Evolutionary conservation across 2,797 vertebrate species (phyloP).

Genomic region (Schizothorax lantsangensis): DNA sequence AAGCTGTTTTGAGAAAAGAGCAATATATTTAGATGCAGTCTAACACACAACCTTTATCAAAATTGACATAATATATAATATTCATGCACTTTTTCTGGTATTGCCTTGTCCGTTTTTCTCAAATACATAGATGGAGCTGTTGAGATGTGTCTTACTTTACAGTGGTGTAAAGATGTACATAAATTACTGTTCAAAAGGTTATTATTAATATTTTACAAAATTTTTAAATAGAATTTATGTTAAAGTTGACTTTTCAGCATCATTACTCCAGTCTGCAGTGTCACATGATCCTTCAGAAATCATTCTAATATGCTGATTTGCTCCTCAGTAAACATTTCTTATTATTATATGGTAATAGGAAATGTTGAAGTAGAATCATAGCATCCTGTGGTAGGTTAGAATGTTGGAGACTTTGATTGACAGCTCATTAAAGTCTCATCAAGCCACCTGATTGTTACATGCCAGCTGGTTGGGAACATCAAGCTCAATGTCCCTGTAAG

Average conservation of each 20-base stretch:
- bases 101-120: background rate
- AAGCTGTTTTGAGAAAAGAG: background rate
- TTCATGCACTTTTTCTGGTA: background rate
- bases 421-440: conserved; percentile 76
- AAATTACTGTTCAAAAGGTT: background rate
- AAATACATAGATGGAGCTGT: background rate
- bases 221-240: background rate
- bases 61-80: background rate
- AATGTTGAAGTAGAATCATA: conserved; percentile 37
- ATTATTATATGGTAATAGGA: background rate
- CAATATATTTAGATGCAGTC: background rate
- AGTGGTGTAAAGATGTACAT: background rate
- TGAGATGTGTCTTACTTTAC: background rate
- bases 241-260: background rate
- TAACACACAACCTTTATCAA: background rate
- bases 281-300: background rate
- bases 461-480: background rate
- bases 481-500: background rate
- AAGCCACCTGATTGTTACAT: conserved; percentile 59
- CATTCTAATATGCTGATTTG: background rate
- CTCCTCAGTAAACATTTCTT: background rate
- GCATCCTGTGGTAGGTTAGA: background rate
- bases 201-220: background rate
- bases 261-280: background rate
- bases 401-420: conserved; percentile 72